These are phyloP conservation scores for Abscondita cerata DNA, from an alignment of 2,888 invertebrate species.

Conservation along the genomic window DNA sequence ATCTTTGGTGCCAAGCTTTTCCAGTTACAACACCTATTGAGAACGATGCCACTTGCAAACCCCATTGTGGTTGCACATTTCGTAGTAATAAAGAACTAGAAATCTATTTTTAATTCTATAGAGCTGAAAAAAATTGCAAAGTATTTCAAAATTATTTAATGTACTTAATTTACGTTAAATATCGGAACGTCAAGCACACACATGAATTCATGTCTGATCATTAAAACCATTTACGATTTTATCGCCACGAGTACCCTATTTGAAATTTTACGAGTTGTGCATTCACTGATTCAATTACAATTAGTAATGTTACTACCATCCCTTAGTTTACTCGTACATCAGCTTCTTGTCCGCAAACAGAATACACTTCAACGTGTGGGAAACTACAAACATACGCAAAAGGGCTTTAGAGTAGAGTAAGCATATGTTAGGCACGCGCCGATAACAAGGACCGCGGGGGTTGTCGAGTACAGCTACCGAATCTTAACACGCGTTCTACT, in stretches of 20 bases:
- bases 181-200: too few relatives aligned
- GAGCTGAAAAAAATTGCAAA: too few relatives aligned
- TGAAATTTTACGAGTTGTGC: constrained; percentile 25
- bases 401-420: constrained; percentile 41
- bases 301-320: constrained; percentile 21
- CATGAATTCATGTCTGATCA: too few relatives aligned
- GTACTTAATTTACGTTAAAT: too few relatives aligned
- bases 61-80: too few relatives aligned
- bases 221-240: too few relatives aligned
- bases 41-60: too few relatives aligned
- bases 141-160: too few relatives aligned
- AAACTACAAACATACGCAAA: constrained; percentile 52
- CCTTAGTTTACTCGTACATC: constrained; percentile 33
- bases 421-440: constrained; percentile 49
- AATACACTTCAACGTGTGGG: constrained; percentile 53
- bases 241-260: not conserved
- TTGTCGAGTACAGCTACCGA: constrained; percentile 45
- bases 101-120: too few relatives aligned
- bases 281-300: constrained; percentile 29
- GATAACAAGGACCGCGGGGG: constrained; percentile 46
- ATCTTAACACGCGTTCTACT: constrained; percentile 42
- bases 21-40: too few relatives aligned
- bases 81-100: too few relatives aligned
- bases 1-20: too few relatives aligned
- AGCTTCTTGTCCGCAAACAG: constrained; percentile 44